Evolutionary conservation across 2,888 invertebrate genomes (phyloP).

Genomic region (Synanthedon formicaeformis): DNA sequence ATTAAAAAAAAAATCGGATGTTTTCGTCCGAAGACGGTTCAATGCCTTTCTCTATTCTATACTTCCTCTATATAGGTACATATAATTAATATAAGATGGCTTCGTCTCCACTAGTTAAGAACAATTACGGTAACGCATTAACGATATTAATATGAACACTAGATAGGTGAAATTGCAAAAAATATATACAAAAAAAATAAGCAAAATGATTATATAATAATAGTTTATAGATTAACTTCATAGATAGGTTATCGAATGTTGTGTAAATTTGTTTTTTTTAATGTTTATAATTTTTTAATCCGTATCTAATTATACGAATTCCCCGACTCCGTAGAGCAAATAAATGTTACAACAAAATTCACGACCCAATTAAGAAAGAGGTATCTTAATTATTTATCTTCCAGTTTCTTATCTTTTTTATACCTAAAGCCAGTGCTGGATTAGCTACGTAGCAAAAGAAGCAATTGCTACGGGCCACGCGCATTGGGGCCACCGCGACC

Average conservation of each 20-base stretch:
- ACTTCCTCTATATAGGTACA: slow-evolving; percentile 37
- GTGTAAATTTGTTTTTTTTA: slow-evolving; percentile 17
- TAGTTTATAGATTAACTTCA: slow-evolving; percentile 8
- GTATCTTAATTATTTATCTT: too few relatives aligned
- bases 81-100: slow-evolving; percentile 20
- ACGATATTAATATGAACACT: slow-evolving; percentile 13
- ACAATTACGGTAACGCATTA: slow-evolving; percentile 29
- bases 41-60: slow-evolving; percentile 48
- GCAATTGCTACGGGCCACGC: too few relatives aligned
- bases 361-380: too few relatives aligned
- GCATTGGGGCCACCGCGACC: too few relatives aligned
- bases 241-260: slow-evolving; percentile 57
- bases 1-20: slow-evolving; percentile 1
- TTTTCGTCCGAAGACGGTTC: slow-evolving; percentile 15
- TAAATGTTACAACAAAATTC: too few relatives aligned
- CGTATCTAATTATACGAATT: too few relatives aligned
- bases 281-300: slow-evolving; percentile 11
- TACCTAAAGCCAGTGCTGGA: too few relatives aligned
- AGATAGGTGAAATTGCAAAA: slow-evolving; percentile 54
- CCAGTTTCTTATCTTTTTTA: too few relatives aligned
- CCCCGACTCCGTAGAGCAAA: too few relatives aligned
- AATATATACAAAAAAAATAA: slow-evolving; percentile 20
- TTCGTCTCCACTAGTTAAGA: slow-evolving; percentile 27
- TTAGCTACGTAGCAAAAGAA: too few relatives aligned
- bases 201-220: slow-evolving; percentile 10